Evolutionary conservation across 1,140 invertebrate species (phyloP), one percentile per base, ranked within the genome.

Genomic region (Euglossa dilemma): DNA sequence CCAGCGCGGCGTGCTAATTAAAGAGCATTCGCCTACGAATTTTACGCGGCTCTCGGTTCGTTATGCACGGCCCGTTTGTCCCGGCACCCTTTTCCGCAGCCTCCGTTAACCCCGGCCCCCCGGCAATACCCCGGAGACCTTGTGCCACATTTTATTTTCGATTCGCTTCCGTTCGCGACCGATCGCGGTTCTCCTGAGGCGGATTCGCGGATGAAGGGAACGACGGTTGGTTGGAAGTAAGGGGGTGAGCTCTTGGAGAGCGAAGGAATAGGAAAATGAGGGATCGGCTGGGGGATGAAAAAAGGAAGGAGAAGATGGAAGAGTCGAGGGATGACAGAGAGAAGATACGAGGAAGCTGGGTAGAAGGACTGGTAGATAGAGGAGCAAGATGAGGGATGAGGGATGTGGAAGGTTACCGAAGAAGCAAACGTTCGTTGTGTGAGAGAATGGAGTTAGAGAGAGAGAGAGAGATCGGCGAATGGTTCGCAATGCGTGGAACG

Each of bases 21-120:
- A 92, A 93, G 91, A 92, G 92, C 92, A 87, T 87, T 90, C 82
- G 87, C 82, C 78, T 82, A 87, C 80, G 85, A 92, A 91, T 92
- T 93, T 92, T 90, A 86, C 88, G 87, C 87, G 86, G 82, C 85
- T 91, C 85, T 85, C 88, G 85, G 76, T 87, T 88, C 89, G 85
- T 92, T 91, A 89, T 91, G 77, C 72, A 90, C 88, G 87, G 80
- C 85, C 90, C 88, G 89, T 91, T 92, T 90, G 76, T 70, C 82
- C 72, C 83, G 81, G 81, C 85, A 87, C 81, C 87, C 72, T 87
- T 82, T 76, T 84, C 83, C 72, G 63, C 70, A 83, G 82, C 84
- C 83, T 16, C 69, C 18, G 66, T 66, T 43, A 70, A 63, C 66
- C 57, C 56, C 54, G 72, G 82, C 63, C 75, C 83, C 36, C 73